Conservation (phyloP, 2,113 vertebrate species). For the Rana temporaria region DNA sequence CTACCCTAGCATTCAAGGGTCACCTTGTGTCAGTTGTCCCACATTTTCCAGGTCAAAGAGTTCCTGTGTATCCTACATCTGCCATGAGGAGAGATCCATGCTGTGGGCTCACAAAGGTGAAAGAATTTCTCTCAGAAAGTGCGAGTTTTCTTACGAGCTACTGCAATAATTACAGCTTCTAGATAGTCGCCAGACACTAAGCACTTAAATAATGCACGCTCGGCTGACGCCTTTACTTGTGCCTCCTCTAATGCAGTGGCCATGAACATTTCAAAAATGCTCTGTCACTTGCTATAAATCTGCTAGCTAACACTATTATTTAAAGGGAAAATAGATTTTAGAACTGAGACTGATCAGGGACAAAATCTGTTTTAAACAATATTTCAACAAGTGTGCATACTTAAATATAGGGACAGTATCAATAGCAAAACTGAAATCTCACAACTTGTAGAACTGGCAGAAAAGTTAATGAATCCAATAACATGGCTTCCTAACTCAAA, state of each 20-base stretch:
- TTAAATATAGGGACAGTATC: too few species aligned
- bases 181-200: slow-evolving; percentile 79
- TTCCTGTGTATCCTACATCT: slow-evolving; percentile 80
- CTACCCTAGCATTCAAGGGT: slow-evolving; percentile 82
- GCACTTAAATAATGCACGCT: slow-evolving; percentile 82
- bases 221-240: slow-evolving; percentile 71
- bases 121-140: slow-evolving; percentile 82
- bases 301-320: slow-evolving; percentile 62
- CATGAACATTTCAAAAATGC: slow-evolving; percentile 77
- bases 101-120: slow-evolving; percentile 82
- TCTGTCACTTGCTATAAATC: slow-evolving; percentile 83
- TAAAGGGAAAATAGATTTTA: slow-evolving; percentile 1
- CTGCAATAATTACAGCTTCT: slow-evolving; percentile 75
- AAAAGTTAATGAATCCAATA: too few species aligned
- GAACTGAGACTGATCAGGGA: background rate
- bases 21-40: slow-evolving; percentile 85
- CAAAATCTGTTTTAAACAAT: too few species aligned
- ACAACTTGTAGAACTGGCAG: too few species aligned
- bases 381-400: too few species aligned
- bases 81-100: slow-evolving; percentile 75
- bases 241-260: slow-evolving; percentile 78
- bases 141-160: slow-evolving; percentile 79
- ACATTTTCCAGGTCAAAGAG: slow-evolving; percentile 87
- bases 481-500: too few species aligned
- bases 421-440: too few species aligned